Base-by-base conservation (phyloP, 1,140 invertebrate species). In the Polypedilum vanderplanki region DNA sequence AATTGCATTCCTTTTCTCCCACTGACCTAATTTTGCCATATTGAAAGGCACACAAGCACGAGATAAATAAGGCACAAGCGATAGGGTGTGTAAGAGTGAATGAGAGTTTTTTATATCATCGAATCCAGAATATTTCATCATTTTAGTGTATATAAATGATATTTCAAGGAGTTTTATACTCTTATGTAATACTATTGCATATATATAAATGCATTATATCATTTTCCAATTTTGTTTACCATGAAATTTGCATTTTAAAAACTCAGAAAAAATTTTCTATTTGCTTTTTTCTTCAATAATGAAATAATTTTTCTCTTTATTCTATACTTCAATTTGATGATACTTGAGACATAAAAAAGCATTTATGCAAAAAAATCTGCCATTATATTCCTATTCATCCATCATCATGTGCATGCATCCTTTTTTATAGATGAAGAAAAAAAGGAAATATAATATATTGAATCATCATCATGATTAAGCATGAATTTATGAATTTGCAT, bases 381-480 rank as follows among this genome's bases (percentile, higher is more conserved):
- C 24, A 33, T 33, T 33, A 33, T 33, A 33, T 33, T n/a, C 24
- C 24, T 5, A 33, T 33, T 33, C 24, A 33, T 33, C 24, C 24
- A 33, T 33, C 24, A 33, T 33, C 24, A 33, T 33, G 5, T 33
- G 24, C 24, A 33, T 33, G 24, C 24, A 33, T 33, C 24, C 24
- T 33, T 33, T 33, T 33, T 33, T 33, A n/a, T n/a, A 33, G 24
- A 33, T 33, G 24, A 33, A 1, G 24, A 33, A 5, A 33, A n/a
- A 33, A 12, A 57, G 46, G n/a, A 57, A 46, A 57, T 12, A 57
- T 57, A 57, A n/a, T n/a, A 57, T 57, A 57, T 57, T 57, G n/a
- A 57, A 57, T 57, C 46, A 57, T 57, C 46, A 57, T 57, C 46
- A 57, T 57, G 46, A 57, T 57, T 57, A 57, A 57, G 46, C 46